Evolutionary conservation across 2,797 vertebrate genomes (phyloP).

Genomic region (Gobio occitaniae): DNA sequence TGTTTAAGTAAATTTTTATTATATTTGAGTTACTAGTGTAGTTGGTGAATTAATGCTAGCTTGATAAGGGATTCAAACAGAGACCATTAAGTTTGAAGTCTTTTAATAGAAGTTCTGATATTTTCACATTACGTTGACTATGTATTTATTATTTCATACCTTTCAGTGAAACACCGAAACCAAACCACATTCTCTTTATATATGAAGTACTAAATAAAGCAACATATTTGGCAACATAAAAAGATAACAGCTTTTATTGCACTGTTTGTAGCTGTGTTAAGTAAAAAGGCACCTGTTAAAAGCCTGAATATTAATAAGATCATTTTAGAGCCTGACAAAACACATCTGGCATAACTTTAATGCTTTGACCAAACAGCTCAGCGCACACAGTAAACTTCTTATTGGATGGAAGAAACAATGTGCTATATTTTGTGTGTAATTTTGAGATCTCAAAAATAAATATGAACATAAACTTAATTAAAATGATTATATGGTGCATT

Average conservation of each 20-base stretch:
- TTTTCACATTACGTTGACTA: background rate
- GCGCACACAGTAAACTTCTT: constrained; percentile 3
- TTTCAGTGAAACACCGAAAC: background rate
- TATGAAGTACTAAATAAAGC: constrained; percentile 31
- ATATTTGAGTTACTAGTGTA: background rate
- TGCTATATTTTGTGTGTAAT: background rate
- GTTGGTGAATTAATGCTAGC: background rate
- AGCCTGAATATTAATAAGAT: constrained; percentile 5
- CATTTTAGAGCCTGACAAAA: background rate
- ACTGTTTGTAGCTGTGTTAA: background rate
- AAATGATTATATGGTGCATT: constrained; percentile 8
- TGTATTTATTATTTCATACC: background rate
- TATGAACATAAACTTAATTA: background rate
- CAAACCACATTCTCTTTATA: background rate
- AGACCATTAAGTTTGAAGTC: background rate
- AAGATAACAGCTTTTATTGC: background rate
- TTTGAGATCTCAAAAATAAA: constrained; percentile 20
- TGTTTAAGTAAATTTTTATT: background rate
- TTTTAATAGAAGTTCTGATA: constrained; percentile 33
- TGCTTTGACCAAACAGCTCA: background rate
- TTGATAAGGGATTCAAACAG: background rate
- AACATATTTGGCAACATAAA: constrained; percentile 17
- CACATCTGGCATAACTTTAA: background rate
- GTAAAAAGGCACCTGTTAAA: constrained; percentile 32
- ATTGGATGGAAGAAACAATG: background rate